Percentiles rank a stretch among this genome's conserved stretches.
Conservation (phyloP, 2,888 invertebrate species). For the Epinotia demarniana region DNA sequence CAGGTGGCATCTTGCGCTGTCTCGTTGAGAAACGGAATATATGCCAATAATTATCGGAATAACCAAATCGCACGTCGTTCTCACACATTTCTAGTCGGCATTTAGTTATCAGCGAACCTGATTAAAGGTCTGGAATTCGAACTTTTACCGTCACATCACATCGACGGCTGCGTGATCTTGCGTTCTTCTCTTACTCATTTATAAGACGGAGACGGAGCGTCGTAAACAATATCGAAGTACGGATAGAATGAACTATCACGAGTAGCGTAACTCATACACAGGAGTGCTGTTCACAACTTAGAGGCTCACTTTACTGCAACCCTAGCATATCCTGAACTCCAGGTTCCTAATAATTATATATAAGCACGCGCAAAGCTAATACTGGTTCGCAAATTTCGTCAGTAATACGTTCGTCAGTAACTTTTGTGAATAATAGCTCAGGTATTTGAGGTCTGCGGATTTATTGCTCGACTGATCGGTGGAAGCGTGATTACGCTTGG, state of each 20-base stretch:
- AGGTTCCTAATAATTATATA: no score
- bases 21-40: no score
- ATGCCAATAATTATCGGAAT: not conserved
- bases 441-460: slow-evolving; percentile 17
- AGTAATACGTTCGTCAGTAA: not conserved
- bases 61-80: slow-evolving; percentile 6
- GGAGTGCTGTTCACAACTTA: not conserved
- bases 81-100: slow-evolving; percentile 15
- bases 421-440: not conserved
- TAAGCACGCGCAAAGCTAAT: no score
- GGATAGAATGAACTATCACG: slow-evolving; percentile 34
- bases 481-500: slow-evolving; percentile 9
- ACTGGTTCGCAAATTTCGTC: no score
- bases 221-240: not conserved
- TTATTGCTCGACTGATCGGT: slow-evolving; percentile 20
- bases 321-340: not conserved
- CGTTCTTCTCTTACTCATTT: slow-evolving; percentile 1
- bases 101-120: slow-evolving; percentile 11
- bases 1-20: no score
- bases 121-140: slow-evolving; percentile 18
- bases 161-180: slow-evolving; percentile 2
- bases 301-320: not conserved
- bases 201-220: not conserved
- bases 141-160: slow-evolving; percentile 16
- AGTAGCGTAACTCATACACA: slow-evolving; percentile 24